These are phyloP conservation scores for Notothenia coriiceps DNA, from an alignment of 2,113 vertebrate genomes.

Conservation along the genomic window DNA sequence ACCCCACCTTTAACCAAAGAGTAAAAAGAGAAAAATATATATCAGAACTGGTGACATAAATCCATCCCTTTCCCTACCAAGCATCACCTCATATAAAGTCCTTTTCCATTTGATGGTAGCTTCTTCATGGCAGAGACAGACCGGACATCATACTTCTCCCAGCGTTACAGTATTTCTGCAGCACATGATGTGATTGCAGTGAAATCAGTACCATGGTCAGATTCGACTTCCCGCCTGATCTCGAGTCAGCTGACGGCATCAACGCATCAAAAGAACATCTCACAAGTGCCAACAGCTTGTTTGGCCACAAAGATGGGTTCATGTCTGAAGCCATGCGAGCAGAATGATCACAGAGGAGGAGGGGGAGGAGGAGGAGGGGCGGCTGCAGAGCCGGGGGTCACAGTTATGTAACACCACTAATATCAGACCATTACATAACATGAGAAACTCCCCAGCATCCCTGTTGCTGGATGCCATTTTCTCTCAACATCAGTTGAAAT, in stretches of 20 bases:
- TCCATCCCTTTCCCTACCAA: background rate
- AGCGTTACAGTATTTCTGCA: background rate
- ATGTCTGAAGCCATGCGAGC: constrained; percentile 52
- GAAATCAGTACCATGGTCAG: constrained; percentile 15
- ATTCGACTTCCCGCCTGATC: constrained; percentile 15
- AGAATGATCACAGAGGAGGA: constrained; percentile 61
- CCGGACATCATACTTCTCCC: background rate
- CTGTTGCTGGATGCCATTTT: constrained; percentile 62
- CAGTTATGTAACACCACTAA: constrained; percentile 75
- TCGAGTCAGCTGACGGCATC: constrained; percentile 34
- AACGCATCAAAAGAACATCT: constrained; percentile 49
- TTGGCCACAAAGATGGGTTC: constrained; percentile 49
- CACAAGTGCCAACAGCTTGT: constrained; percentile 62
- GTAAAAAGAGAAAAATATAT: no score
- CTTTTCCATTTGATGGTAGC: background rate
- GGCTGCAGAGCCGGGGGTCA: constrained; percentile 65
- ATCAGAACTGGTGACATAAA: background rate
- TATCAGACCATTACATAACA: constrained; percentile 70
- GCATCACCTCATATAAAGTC: background rate
- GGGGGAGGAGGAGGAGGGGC: constrained; percentile 20
- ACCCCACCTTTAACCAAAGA: no score
- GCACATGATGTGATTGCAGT: background rate
- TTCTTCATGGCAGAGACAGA: background rate
- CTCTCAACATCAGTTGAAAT: constrained; percentile 46
- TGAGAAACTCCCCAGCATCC: constrained; percentile 47